Base-by-base conservation (phyloP, 2,797 vertebrate genomes). In the Dallia pectoralis region DNA sequence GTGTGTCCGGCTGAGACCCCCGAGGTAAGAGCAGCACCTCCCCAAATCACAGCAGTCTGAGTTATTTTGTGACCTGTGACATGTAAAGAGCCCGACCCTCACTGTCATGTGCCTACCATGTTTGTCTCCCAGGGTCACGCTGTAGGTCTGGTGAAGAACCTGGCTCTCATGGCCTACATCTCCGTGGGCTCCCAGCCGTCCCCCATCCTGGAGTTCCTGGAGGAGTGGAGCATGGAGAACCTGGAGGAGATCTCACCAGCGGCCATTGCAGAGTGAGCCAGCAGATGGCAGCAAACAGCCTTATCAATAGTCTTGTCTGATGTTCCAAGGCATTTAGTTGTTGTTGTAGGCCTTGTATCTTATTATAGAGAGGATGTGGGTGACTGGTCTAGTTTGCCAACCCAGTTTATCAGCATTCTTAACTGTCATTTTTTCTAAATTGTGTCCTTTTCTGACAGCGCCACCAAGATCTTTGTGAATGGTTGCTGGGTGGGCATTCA, bases 181-280 rank as follows among this genome's bases (percentile, higher is more conserved):
- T 99, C 98, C 72, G 98, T 99, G 83, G 98, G 98, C 30, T 99
- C 98, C 25, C 98, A 99, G 81, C 98, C 98, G 0, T 99, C 97
- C 0, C 98, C 98, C 68, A 99, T 99, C 91, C 86, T 99, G 88
- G 98, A 99, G 90, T 99, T 99, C 88, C 91, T 99, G 90, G 98
- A 99, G 89, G 98, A 99, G 87, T 99, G 98, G 98, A 99, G 98
- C 81, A 99, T 99, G 98, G 98, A 99, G 93, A 99, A 99, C 85
- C 86, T 99, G 79, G 98, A 99, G 91, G 98, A 99, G 91, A 99
- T 99, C 83, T 99, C 98, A 12, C 98, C 98, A 32, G 97, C 98
- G 32, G 98, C 98, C 71, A 99, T 99, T 68, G 97, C 98, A n/a
- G 98, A 99, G 97, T 99, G 68, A 40, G 96, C 48, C 67, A 69